Base-by-base conservation (phyloP, 1,140 invertebrate species). In the Monomorium pharaonis region DNA sequence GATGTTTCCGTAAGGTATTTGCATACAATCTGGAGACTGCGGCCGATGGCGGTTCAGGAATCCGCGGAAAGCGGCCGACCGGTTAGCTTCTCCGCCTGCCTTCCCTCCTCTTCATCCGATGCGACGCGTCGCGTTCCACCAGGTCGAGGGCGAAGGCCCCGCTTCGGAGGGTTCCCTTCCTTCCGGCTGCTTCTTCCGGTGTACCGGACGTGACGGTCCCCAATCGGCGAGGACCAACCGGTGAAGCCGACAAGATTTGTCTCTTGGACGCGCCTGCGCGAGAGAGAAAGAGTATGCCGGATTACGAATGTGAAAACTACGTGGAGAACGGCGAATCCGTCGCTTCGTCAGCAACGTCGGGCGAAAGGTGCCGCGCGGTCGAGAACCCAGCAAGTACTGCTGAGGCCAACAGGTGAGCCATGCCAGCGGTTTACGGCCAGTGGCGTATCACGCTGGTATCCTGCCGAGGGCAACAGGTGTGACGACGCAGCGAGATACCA, bases 381-480 rank as follows among this genome's bases (percentile, higher is more conserved):
- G 90, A 92, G 89, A 91, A 89, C 88, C 87, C 91, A 90, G 89
- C 72, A 88, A 91, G 87, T 88, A 92, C 92, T 92, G 90, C 47
- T 89, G 89, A 92, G 88, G 90, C 91, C 92, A 92, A 93, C 92
- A 93, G 92, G 92, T 93, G 92, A 92, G 92, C 88, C 86, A 67
- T 90, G 92, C 91, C 92, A 92, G 84, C 92, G 87, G 89, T 91
- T 92, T 87, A 89, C 76, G 54, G 51, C 58, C 92, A 93, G 92
- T 91, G 88, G 86, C 91, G 92, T 90, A 90, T 85, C 90, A 86
- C 47, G 56, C 76, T 84, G 87, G 74, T 86, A 86, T 88, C 88
- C 76, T 69, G 60, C 65, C 49, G 78, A 88, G 88, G 89, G 89
- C 89, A 90, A 90, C 89, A 90, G 88, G 89, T 90, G 89, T 89